Percentiles rank a stretch among this genome's conserved stretches.
phyloP scores from a whole-genome alignment of 1,140 invertebrate genomes.

The Scaptomyza hsui region DNA sequence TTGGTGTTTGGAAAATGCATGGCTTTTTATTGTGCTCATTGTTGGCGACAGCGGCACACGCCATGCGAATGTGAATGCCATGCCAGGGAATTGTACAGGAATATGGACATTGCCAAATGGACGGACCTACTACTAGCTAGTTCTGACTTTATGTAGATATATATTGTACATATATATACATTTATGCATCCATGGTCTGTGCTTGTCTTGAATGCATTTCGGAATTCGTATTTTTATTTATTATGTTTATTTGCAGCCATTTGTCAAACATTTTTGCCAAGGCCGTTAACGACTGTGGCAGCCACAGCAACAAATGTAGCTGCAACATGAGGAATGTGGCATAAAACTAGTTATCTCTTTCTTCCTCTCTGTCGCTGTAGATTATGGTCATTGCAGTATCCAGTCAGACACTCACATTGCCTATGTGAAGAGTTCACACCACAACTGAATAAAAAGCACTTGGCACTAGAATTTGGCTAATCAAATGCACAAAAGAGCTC shows the following conservation, averaged over 20 bases:
- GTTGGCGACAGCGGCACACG: conserved; percentile 59
- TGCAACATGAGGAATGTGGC: conserved; percentile 35
- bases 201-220: conserved; percentile 64
- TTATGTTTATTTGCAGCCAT: conserved; percentile 81
- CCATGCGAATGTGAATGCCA: conserved; percentile 52
- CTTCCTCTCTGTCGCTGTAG: conserved; percentile 12
- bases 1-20: conserved; percentile 83
- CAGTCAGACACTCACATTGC: neutral
- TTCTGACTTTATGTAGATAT: conserved; percentile 21
- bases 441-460: conserved; percentile 35
- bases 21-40: conserved; percentile 81
- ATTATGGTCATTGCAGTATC: conserved; percentile 51
- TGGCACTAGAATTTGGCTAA: conserved; percentile 3
- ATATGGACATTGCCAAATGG: conserved; percentile 14
- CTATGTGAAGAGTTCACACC: conserved; percentile 1
- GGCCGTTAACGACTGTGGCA: conserved; percentile 38
- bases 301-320: conserved; percentile 28
- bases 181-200: conserved; percentile 4
- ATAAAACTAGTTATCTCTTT: conserved; percentile 32
- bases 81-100: conserved; percentile 9
- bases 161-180: neutral
- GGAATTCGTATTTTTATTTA: conserved; percentile 72
- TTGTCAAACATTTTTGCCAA: conserved; percentile 73
- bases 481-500: neutral
- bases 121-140: conserved; percentile 44